These are phyloP conservation scores for Pagrus major DNA, from an alignment of 2,113 vertebrate species.

Conservation along the genomic window DNA sequence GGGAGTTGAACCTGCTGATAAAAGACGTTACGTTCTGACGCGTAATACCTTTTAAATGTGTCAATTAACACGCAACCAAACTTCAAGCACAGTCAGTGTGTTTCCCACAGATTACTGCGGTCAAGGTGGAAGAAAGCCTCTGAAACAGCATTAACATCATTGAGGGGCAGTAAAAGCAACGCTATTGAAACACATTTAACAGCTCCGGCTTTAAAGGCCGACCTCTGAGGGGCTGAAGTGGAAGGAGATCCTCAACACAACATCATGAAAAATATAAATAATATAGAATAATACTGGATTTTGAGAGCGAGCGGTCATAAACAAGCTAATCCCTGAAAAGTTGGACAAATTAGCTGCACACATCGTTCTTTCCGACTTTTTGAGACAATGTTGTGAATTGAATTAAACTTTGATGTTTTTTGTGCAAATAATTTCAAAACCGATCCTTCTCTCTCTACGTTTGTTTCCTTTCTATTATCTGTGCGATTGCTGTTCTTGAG, in stretches of 20 bases:
- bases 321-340: no score
- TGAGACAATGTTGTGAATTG: no score
- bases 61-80: conserved; percentile 21
- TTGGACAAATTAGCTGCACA: no score
- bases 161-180: conserved; percentile 1
- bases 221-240: background rate
- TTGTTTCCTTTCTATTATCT: no score
- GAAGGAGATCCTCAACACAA: background rate
- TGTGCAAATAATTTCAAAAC: no score
- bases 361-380: no score
- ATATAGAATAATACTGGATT: background rate
- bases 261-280: background rate
- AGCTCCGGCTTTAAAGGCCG: conserved; percentile 11
- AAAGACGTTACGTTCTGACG: conserved; percentile 18
- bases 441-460: no score
- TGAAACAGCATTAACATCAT: conserved; percentile 15
- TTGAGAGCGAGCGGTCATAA: no score
- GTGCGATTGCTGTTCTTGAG: no score
- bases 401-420: no score
- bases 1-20: conserved; percentile 14
- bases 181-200: conserved; percentile 1
- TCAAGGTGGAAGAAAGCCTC: conserved; percentile 29
- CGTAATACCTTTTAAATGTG: conserved; percentile 27
- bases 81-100: background rate
- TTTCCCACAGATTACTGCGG: background rate